phyloP scores from a whole-genome alignment of 2,888 invertebrate species.

The Heliconius sara region DNA sequence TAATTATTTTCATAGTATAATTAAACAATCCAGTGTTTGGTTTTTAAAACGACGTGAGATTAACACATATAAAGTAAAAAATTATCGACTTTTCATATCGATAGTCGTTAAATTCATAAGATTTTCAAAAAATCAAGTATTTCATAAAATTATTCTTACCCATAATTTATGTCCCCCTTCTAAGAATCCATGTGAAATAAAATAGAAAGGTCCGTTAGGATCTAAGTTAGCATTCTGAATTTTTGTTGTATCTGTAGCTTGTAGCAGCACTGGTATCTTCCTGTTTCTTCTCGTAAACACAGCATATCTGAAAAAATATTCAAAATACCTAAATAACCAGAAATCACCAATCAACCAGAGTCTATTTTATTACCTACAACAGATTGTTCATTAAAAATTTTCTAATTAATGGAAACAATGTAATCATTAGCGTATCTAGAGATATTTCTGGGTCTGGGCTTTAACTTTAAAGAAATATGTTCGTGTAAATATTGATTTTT shows the following conservation, averaged over 20 bases:
- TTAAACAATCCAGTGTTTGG: too few species aligned
- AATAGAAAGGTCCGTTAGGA: conserved; percentile 86
- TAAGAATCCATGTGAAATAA: conserved; percentile 94
- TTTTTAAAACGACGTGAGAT: too few species aligned
- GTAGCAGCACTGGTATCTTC: conserved; percentile 85
- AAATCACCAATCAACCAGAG: too few species aligned
- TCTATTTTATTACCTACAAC: not conserved
- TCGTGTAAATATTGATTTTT: too few species aligned
- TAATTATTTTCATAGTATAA: too few species aligned
- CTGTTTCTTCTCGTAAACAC: conserved; percentile 82
- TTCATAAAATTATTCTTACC: conserved; percentile 65
- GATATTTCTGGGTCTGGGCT: too few species aligned
- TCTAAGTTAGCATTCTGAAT: conserved; percentile 86
- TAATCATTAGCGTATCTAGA: too few species aligned
- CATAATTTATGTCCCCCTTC: conserved; percentile 92
- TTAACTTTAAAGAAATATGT: too few species aligned
- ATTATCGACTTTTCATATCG: too few species aligned
- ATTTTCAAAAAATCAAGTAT: not conserved
- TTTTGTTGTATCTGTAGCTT: conserved; percentile 86
- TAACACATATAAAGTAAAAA: too few species aligned
- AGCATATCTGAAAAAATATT: conserved; percentile 74
- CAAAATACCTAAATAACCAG: not conserved
- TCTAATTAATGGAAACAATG: not conserved
- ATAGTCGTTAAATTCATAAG: too few species aligned
- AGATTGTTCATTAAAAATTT: not conserved